These are phyloP conservation scores for Ashinkailepas kermadecensis DNA, from an alignment of 2,888 invertebrate genomes.

Conservation along the genomic window DNA sequence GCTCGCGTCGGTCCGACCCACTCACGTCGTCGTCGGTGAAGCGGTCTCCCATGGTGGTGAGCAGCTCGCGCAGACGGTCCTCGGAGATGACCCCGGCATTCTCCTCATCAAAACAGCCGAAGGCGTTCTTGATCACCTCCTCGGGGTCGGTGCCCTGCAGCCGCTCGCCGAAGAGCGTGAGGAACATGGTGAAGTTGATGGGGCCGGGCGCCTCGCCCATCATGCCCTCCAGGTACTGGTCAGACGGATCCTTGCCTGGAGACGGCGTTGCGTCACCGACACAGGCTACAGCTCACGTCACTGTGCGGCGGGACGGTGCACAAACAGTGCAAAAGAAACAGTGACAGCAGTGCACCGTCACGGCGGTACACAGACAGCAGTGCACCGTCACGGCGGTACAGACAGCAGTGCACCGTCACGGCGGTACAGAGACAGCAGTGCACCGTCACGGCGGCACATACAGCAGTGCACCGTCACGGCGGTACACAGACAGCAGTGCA, in stretches of 20 bases:
- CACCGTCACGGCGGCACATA: too few relatives aligned
- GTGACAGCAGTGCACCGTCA: too few relatives aligned
- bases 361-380: too few relatives aligned
- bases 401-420: too few relatives aligned
- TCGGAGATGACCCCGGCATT: slow-evolving; percentile 86
- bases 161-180: slow-evolving; percentile 95
- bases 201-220: slow-evolving; percentile 98
- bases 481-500: too few relatives aligned
- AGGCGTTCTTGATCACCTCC: slow-evolving; percentile 98
- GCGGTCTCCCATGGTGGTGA: slow-evolving; percentile 96
- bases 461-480: too few relatives aligned
- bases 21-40: slow-evolving; percentile 74
- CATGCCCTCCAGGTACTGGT: slow-evolving; percentile 94
- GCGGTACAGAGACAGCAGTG: too few relatives aligned
- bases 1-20: slow-evolving; percentile 4
- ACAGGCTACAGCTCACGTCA: too few relatives aligned
- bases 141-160: slow-evolving; percentile 96
- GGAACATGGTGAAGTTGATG: slow-evolving; percentile 99
- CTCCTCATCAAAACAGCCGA: slow-evolving; percentile 98
- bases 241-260: slow-evolving; percentile 86
- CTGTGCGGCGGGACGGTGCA: too few relatives aligned
- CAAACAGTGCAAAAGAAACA: too few relatives aligned
- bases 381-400: too few relatives aligned
- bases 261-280: neutral
- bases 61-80: slow-evolving; percentile 85